phyloP scores from a whole-genome alignment of 2,888 invertebrate genomes.

The Limenitis camilla region DNA sequence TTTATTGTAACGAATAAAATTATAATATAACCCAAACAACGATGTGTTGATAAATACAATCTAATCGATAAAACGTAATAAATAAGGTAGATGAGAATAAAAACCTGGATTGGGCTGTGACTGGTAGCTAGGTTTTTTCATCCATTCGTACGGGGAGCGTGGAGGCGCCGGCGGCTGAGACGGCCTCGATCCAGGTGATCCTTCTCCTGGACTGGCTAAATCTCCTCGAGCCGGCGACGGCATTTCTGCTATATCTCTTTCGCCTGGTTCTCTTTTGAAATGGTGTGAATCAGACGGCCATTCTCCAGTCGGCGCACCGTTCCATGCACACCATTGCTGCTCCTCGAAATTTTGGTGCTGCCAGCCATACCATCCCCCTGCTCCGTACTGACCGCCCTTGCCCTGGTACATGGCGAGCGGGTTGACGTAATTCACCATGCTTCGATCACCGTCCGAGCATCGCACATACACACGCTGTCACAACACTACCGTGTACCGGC shows the following conservation, averaged over 20 bases:
- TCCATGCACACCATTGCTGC: constrained; percentile 75
- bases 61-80: no score
- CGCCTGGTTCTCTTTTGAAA: constrained; percentile 61
- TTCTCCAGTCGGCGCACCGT: constrained; percentile 65
- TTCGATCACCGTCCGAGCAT: constrained; percentile 68
- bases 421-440: constrained; percentile 85
- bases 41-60: not conserved
- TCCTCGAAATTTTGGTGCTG: constrained; percentile 72
- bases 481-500: constrained; percentile 45
- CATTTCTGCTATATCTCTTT: constrained; percentile 60
- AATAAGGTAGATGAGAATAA: constrained; percentile 37
- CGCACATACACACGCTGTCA: constrained; percentile 66
- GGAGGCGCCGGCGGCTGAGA: constrained; percentile 79
- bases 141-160: constrained; percentile 92
- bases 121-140: constrained; percentile 91
- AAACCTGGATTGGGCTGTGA: constrained; percentile 89
- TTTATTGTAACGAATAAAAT: no score
- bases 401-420: constrained; percentile 80
- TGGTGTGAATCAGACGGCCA: constrained; percentile 69
- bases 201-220: constrained; percentile 72
- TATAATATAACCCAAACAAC: not conserved
- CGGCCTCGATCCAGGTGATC: constrained; percentile 67
- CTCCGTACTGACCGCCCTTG: constrained; percentile 72
- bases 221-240: constrained; percentile 70
- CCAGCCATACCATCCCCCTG: constrained; percentile 68